These are phyloP conservation scores for Tetrapedia diversipes DNA, from an alignment of 2,888 invertebrate species.

Conservation along the genomic window DNA sequence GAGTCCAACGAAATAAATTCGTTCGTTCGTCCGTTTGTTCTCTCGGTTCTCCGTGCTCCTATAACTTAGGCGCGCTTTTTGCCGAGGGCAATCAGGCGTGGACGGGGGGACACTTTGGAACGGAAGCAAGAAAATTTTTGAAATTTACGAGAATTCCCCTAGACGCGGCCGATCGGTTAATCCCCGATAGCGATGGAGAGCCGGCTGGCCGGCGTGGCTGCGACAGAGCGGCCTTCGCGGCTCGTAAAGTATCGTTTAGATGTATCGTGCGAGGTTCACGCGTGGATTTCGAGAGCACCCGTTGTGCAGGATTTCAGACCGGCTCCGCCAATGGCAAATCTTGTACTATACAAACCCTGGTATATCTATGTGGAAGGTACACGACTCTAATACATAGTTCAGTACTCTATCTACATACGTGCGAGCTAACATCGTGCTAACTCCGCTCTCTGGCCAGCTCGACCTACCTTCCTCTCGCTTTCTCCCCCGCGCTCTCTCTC, in stretches of 20 bases:
- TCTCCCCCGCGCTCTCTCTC: constrained; percentile 25
- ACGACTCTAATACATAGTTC: constrained; percentile 80
- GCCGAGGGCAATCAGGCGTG: neutral
- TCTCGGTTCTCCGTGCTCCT: neutral
- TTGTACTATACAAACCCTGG: constrained; percentile 74
- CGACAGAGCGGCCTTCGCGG: constrained; percentile 29
- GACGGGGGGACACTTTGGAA: too few relatives aligned
- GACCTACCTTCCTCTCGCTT: constrained; percentile 59
- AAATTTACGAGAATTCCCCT: constrained; percentile 44
- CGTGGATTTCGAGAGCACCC: constrained; percentile 69
- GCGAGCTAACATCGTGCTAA: constrained; percentile 77
- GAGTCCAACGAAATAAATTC: neutral
- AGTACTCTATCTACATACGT: constrained; percentile 78
- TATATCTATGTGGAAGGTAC: constrained; percentile 73
- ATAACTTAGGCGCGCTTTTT: neutral
- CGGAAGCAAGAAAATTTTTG: constrained; percentile 16
- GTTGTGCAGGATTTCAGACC: constrained; percentile 71
- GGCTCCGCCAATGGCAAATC: constrained; percentile 74
- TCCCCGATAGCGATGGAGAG: constrained; percentile 43
- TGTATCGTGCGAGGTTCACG: constrained; percentile 29
- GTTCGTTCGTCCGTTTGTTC: neutral
- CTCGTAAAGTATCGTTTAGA: constrained; percentile 63
- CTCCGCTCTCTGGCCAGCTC: constrained; percentile 69
- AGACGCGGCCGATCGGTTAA: constrained; percentile 57
- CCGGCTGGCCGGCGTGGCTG: neutral